Evolutionary conservation across 2,888 invertebrate genomes (phyloP), one percentile per base, ranked within the genome.

Genomic region (Folsomia manolachei): DNA sequence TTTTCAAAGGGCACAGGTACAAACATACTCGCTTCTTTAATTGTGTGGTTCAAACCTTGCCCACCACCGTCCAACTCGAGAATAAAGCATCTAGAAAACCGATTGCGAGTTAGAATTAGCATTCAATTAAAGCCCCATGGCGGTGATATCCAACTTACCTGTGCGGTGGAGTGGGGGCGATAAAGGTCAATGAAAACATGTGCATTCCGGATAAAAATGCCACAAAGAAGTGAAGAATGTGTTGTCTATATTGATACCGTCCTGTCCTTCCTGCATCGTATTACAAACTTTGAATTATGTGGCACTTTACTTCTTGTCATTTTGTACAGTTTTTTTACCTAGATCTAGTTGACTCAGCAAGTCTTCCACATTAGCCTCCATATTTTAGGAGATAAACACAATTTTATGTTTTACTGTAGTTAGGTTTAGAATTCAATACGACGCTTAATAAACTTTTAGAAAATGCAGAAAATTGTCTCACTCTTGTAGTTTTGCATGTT

Each of bases 191-290:
- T 9, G 74, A 74, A 4, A 80, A 74, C 80, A 80, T 80, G 64
- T 80, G 80, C 60, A 80, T 71, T 14, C 80, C 80, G 56, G 78
- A 79, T n/a, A 80, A 69, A 65, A 80, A 80, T 1, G 78, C 77
- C 1, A 71, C 66, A 26, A 80, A 70, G 14, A 78, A 27, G 66
- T 78, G 76, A 2, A 78, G 64, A 39, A 74, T 24, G 71, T 76
- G 75, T 60, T 79, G 79, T 25, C 75, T 69, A 1, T 73, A 24
- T 70, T 79, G 79, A 63, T 79, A 78, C 53, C 69, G 73, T 27
- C 78, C 78, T 65, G 76, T 78, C 9, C 63, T 65, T 18, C 79
- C 79, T 79, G 52, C 51, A 1, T 1, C 60, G 19, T 53, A n/a
- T n/a, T n/a, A n/a, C n/a, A n/a, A n/a, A n/a, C n/a, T n/a, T n/a